Evolutionary conservation across 2,888 invertebrate species (phyloP), one percentile per base, ranked within the genome.

Genomic region (Oxystoma pomonae): DNA sequence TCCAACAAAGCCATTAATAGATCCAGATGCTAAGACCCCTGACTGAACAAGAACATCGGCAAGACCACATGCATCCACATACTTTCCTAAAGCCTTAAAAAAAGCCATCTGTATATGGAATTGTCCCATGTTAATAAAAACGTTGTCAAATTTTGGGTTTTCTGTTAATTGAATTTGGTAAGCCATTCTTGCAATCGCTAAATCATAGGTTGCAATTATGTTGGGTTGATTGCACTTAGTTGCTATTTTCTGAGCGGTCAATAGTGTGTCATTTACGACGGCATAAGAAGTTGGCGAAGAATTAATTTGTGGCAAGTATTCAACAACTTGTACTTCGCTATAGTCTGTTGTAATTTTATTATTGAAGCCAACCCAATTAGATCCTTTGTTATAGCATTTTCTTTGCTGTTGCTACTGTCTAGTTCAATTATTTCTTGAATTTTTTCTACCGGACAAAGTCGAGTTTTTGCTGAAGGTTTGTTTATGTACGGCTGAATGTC

Each of bases 171-270:
- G 71, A 56, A 76, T 72, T 69, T 70, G 69, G 52, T 70, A 60
- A 7, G 69, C 70, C 57, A 71, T 62, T 70, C 68, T 70, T 21
- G 74, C 69, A 51, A 76, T 75, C 0, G 73, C 75, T 58, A 76
- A 66, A 68, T 75, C 76, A 64, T 75, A 76, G 3, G 75, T 74
- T 1, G 75, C 71, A 67, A 73, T 65, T 0, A 61, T 72, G 52
- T 70, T 67, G 9, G 16, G 3, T 59, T 71, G 63, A 5, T 63
- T 53, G 20, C 66, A 69, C 64, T 75, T 72, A 58, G 61, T 53
- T 61, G 70, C 70, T 53, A 71, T 64, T 65, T 71, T 67, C 59
- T 66, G 66, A 50, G 64, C 63, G 66, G 67, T 68, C 49, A 18
- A 55, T 68, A 74, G 69, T 50, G 74, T 75, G 64, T 72, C 67